phyloP scores from a whole-genome alignment of 2,797 vertebrate species.

The Ctenopoma multispine region DNA sequence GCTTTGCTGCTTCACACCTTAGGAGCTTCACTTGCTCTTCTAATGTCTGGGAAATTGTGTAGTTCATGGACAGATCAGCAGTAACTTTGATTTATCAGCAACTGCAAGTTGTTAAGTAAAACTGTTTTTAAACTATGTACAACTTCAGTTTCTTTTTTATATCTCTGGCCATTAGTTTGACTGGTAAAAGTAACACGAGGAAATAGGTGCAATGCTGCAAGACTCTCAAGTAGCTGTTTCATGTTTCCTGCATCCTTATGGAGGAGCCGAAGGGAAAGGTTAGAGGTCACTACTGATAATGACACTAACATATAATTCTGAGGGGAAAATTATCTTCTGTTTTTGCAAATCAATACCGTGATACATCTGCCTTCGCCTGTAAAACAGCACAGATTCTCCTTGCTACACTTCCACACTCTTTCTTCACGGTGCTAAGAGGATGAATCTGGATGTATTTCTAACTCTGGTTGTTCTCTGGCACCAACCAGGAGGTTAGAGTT shows the following conservation, averaged over 20 bases:
- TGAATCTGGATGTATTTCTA: too few species aligned
- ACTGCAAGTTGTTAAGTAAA: neutral
- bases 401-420: neutral
- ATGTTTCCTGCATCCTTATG: neutral
- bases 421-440: too few species aligned
- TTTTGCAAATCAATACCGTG: neutral
- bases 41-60: neutral
- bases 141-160: neutral
- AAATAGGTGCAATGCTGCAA: neutral
- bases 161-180: neutral
- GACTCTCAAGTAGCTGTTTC: neutral
- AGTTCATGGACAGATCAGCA: neutral
- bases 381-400: too few species aligned
- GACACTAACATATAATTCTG: neutral
- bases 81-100: neutral
- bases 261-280: neutral
- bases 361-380: too few species aligned
- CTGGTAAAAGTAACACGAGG: neutral
- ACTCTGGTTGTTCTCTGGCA: too few species aligned
- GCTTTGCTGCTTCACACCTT: neutral
- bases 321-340: neutral
- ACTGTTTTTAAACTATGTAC: neutral
- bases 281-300: neutral
- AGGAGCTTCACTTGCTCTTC: slow-evolving; percentile 1
- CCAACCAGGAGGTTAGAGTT: too few species aligned